phyloP scores from a whole-genome alignment of 2,797 vertebrate species.

The Enteromius fasciolatus region DNA sequence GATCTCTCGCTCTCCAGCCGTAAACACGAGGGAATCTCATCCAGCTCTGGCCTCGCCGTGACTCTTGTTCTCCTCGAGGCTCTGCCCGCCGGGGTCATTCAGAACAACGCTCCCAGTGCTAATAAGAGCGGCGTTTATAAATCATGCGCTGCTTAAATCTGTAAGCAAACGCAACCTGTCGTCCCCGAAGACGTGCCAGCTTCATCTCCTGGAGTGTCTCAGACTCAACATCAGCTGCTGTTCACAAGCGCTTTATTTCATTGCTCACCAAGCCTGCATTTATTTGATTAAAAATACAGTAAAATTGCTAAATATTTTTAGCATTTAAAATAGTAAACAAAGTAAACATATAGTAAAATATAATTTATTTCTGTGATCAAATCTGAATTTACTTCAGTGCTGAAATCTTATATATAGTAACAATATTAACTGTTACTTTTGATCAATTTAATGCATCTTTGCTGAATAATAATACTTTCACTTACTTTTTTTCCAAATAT shows the following conservation, averaged over 20 bases:
- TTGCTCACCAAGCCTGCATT: background rate
- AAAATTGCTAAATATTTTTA: background rate
- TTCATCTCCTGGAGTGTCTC: background rate
- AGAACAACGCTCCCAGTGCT: slow-evolving; percentile 71
- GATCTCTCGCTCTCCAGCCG: slow-evolving; percentile 92
- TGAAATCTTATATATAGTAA: background rate
- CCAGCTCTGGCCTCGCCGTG: slow-evolving; percentile 66
- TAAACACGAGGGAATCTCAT: slow-evolving; percentile 55
- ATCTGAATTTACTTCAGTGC: background rate
- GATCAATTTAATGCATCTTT: background rate
- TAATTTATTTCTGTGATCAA: background rate
- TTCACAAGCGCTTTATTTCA: background rate
- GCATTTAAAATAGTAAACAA: too few relatives aligned
- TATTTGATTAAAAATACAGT: background rate
- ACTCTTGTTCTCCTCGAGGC: slow-evolving; percentile 77
- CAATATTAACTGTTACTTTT: background rate
- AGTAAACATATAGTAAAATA: fast-evolving
- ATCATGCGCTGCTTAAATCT: slow-evolving; percentile 76
- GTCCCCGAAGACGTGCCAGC: slow-evolving; percentile 24
- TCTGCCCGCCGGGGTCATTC: slow-evolving; percentile 77
- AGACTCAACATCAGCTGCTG: background rate
- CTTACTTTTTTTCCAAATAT: background rate
- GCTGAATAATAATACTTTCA: background rate
- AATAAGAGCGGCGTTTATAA: slow-evolving; percentile 78
- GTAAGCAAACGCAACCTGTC: slow-evolving; percentile 66